Conservation (phyloP, 2,113 vertebrate species). For the Pongo pygmaeus region DNA sequence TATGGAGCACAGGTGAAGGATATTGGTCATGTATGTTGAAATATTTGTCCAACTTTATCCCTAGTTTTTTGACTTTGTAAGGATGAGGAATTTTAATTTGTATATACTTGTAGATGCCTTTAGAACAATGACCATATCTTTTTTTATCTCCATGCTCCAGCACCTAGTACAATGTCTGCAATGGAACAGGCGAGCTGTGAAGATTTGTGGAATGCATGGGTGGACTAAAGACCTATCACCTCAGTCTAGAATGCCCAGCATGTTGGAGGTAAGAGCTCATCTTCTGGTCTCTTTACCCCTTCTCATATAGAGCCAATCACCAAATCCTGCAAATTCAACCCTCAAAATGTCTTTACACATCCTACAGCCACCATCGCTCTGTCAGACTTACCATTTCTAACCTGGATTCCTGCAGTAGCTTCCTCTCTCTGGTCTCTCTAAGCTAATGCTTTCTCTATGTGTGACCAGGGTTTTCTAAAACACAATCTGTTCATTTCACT, state of each 20-base stretch:
- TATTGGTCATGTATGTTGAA: not conserved
- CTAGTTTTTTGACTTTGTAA: not conserved
- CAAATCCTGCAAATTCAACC: not conserved
- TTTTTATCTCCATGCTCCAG: not conserved
- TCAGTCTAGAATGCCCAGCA: not conserved
- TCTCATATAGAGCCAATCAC: not conserved
- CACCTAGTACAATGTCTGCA: not conserved
- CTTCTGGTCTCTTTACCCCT: not conserved
- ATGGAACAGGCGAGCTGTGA: not conserved
- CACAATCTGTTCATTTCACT: not conserved
- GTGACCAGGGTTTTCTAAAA: conserved; percentile 10
- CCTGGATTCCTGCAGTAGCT: not conserved
- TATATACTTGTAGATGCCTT: not conserved
- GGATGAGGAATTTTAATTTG: not conserved
- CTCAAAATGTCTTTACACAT: not conserved
- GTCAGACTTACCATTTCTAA: not conserved
- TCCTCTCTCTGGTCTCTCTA: not conserved
- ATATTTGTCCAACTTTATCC: not conserved
- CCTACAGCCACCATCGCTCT: fast-evolving
- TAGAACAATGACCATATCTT: not conserved
- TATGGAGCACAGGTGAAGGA: not conserved
- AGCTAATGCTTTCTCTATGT: not conserved
- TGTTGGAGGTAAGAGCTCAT: not conserved
- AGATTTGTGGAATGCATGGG: not conserved
- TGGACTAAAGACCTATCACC: not conserved